A percentile compares a stretch with the other conserved stretches of the same genome.
Conservation (phyloP, 2,888 invertebrate species). For the Eupithecia exiguata region DNA sequence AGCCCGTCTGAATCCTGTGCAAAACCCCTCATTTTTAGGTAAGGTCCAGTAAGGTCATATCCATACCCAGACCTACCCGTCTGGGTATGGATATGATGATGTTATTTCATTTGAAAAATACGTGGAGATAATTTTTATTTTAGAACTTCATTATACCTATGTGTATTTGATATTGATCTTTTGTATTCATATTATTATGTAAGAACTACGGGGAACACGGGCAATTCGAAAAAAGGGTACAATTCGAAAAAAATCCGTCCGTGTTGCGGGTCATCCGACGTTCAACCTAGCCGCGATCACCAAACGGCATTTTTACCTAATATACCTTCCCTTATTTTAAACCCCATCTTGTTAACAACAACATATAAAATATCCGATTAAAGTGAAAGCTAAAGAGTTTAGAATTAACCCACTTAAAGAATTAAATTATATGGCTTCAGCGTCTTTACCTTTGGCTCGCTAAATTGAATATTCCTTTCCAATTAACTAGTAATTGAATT, state of each 20-base stretch:
- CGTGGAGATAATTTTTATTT: not conserved
- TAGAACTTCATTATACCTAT: not conserved
- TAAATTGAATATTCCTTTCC: conserved; percentile 40
- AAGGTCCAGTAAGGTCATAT: too few species aligned
- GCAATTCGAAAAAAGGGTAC: too few species aligned
- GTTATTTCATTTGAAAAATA: not conserved
- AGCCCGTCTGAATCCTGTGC: conserved; percentile 44
- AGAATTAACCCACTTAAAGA: conserved; percentile 66
- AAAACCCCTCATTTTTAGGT: conserved; percentile 51
- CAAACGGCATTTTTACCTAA: not conserved
- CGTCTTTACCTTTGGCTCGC: conserved; percentile 51
- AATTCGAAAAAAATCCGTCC: not conserved
- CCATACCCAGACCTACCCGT: too few species aligned
- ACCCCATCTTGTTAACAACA: conserved; percentile 33
- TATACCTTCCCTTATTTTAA: not conserved
- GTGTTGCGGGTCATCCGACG: not conserved
- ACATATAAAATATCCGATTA: conserved; percentile 56
- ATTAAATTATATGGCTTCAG: conserved; percentile 64
- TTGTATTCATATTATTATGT: not conserved
- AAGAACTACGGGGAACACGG: not conserved
- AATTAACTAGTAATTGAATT: not conserved
- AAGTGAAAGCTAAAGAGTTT: conserved; percentile 42
- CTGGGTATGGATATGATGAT: not conserved
- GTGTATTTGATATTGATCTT: not conserved
- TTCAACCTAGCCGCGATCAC: not conserved